phyloP scores from a whole-genome alignment of 2,888 invertebrate species.

The Pachliopta kotzebuea region DNA sequence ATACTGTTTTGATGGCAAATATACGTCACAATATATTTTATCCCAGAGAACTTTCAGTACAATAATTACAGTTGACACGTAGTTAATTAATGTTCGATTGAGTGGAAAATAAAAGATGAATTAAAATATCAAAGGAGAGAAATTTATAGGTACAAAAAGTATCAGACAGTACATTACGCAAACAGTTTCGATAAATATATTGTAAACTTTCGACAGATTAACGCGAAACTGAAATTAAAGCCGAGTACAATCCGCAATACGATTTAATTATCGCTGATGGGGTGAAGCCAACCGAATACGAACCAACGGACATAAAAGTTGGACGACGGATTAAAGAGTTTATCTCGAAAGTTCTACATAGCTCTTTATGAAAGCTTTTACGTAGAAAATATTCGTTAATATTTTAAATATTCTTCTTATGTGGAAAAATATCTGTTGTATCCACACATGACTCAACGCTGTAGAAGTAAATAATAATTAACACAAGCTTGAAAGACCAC shows the following conservation, averaged over 20 bases:
- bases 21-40: too few species aligned
- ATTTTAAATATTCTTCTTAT: not conserved
- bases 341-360: slow-evolving; percentile 22
- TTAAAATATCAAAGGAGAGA: not conserved
- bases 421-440: not conserved
- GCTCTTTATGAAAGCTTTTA: slow-evolving; percentile 12
- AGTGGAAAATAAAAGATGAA: too few species aligned
- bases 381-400: slow-evolving; percentile 1
- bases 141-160: not conserved
- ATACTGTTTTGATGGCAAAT: too few species aligned
- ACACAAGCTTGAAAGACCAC: too few species aligned
- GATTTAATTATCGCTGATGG: slow-evolving; percentile 27
- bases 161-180: not conserved
- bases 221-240: slow-evolving; percentile 23
- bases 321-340: slow-evolving; percentile 23
- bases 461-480: too few species aligned
- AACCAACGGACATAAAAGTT: slow-evolving; percentile 19
- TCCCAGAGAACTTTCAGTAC: too few species aligned
- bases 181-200: slow-evolving; percentile 15
- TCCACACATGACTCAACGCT: too few species aligned
- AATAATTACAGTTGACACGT: too few species aligned
- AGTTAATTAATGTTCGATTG: too few species aligned
- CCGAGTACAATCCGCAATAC: slow-evolving; percentile 21
- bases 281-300: slow-evolving; percentile 20
- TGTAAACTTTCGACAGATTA: slow-evolving; percentile 14